Percentiles rank a stretch among this genome's conserved stretches.
phyloP scores from a whole-genome alignment of 2,888 invertebrate species.

The Ashinkailepas kermadecensis region DNA sequence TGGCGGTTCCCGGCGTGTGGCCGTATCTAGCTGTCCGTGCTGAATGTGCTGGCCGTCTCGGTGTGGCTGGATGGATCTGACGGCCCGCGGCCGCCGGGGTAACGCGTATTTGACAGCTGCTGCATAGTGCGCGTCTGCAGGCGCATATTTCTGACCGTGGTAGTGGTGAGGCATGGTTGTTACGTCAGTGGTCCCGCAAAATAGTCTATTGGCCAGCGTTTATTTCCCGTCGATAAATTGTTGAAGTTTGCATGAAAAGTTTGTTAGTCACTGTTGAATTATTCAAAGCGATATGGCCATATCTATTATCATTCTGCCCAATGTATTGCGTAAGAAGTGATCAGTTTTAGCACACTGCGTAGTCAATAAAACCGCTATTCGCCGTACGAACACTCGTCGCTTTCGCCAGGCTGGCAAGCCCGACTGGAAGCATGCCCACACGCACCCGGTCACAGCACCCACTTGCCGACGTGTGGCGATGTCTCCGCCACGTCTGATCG shows the following conservation, averaged over 20 bases:
- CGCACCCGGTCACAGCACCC: too few relatives aligned
- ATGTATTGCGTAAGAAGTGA: constrained; percentile 10
- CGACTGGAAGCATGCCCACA: too few relatives aligned
- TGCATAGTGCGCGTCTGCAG: background rate
- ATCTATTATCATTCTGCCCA: background rate
- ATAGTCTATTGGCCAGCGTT: background rate
- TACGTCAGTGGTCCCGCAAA: constrained; percentile 3
- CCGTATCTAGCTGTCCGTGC: too few relatives aligned
- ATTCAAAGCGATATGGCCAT: background rate
- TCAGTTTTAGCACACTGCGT: constrained; percentile 9
- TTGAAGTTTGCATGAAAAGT: constrained; percentile 4
- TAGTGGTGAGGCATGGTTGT: background rate
- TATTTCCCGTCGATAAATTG: background rate
- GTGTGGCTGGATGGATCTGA: background rate
- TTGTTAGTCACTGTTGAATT: background rate
- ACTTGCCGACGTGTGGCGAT: too few relatives aligned
- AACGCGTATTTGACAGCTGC: background rate
- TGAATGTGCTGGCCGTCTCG: background rate
- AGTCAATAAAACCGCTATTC: constrained; percentile 3
- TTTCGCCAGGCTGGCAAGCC: background rate
- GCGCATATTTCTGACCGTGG: background rate
- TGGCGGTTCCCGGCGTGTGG: too few relatives aligned
- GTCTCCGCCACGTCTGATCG: too few relatives aligned
- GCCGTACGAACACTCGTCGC: background rate
- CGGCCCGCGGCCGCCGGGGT: background rate